Base-by-base conservation (phyloP, 2,888 invertebrate species). In the Volucella bombylans region DNA sequence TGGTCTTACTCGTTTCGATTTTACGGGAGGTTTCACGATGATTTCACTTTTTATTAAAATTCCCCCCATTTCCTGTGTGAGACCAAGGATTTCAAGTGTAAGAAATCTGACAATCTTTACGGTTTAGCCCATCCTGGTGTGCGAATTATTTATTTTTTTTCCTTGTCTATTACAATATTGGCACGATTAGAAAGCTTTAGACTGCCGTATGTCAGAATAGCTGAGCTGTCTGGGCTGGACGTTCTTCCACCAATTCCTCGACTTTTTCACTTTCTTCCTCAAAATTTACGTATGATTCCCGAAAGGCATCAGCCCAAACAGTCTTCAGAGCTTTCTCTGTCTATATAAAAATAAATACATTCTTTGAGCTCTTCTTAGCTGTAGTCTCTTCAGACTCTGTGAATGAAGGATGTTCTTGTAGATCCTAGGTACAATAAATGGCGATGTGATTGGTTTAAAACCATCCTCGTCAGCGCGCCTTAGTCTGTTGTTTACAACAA, bases 81-180 rank as follows among this genome's bases (percentile, higher is more conserved):
- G 87, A 4, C 89, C 89, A 65, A 91, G 88, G 18, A 87, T 86
- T 2, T 89, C 87, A 3, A 91, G 90, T 14, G 89, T 89, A 54
- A 89, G 74, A 57, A 91, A 89, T 4, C 90, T 89, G 77, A 91
- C 91, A 14, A 91, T 89, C 89, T 79, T 89, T 90, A 45, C 90
- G 89, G 59, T 89, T 89, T n/a, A 89, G 90, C 9, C 86, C 67
- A 2, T 88, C 87, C 59, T 90, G 88, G 1, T 89, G 90, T n/a
- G 3, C 90, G 89, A 8, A 90, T 87, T 15, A 91, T 88, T 83
- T 91, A 90, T 65, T 91, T 91, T 14, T 89, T 87, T 62, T 90
- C 89, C 90, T 89, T 89, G 80, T 91, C 90, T 4, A 91, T 91
- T 0, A 90, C 90, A 14, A 90, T 90, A 69, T 90, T 90, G 86